Base-by-base conservation (phyloP, 2,797 vertebrate genomes). In the Diplodus puntazzo region DNA sequence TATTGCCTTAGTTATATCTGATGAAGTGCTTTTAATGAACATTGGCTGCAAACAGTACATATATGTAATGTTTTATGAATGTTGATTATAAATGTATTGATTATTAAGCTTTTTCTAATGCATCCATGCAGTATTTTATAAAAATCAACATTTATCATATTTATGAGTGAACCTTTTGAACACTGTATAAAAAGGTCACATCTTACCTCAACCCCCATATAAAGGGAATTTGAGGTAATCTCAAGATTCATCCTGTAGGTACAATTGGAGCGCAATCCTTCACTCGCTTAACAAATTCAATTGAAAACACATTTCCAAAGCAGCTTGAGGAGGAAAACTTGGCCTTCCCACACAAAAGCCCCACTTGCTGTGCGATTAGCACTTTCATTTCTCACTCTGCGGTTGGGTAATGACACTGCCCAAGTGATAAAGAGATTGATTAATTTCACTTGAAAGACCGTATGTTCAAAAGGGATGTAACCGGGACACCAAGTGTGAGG, bases 371-470 rank as follows among this genome's bases (percentile, higher is more conserved):
- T 93, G 95, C 88, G 94, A 97, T 97, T 96, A 96, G 96, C 91
- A 90, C 95, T 96, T 97, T 97, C 95, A 97, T 97, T 97, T 96
- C 96, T 96, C 96, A 96, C 96, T 95, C 95, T 96, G 96, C 93
- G 95, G 96, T 96, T 93, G 95, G 95, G 95, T 96, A 97, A 97
- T 97, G 96, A 97, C 96, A 95, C 94, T 95, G 95, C 90, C 88
- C 93, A 91, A 96, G 95, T 96, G 96, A 97, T 97, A 97, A 96
- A 98, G 95, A 96, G 95, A 96, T 96, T 97, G 97, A 98, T 98
- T 97, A 97, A 98, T 97, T 97, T 96, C 93, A 95, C 96, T 97
- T 96, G 96, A 97, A 97, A 96, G 95, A 94, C 93, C 92, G 84
- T 93, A 94, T 96, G 96, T 95, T 97, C 94, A 96, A 96, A 97